A percentile compares a stretch with the other conserved stretches of the same genome.
These are phyloP conservation scores for Microplitis deprimator DNA, from an alignment of 2,888 invertebrate genomes.

Conservation along the genomic window DNA sequence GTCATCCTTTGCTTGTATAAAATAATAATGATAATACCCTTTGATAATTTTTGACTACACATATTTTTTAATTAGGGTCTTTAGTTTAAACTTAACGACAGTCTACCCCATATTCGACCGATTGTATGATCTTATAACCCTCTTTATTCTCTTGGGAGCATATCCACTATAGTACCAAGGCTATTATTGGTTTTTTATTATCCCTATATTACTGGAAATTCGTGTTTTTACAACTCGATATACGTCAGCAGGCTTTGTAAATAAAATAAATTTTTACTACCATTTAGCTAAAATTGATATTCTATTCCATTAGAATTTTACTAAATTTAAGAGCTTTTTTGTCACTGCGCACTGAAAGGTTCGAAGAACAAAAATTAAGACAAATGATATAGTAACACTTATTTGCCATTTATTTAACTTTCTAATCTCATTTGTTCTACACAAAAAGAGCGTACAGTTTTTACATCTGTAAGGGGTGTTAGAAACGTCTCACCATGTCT, in stretches of 20 bases:
- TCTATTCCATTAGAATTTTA: too few relatives aligned
- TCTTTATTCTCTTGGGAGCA: slow-evolving; percentile 15
- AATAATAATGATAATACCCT: not conserved
- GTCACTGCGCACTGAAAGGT: too few relatives aligned
- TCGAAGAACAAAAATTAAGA: slow-evolving; percentile 25
- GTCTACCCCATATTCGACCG: not conserved
- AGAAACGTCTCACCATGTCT: slow-evolving; percentile 30
- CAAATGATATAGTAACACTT: slow-evolving; percentile 30
- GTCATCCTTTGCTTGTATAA: too few relatives aligned
- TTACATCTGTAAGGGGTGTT: slow-evolving; percentile 22
- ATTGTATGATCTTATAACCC: slow-evolving; percentile 22
- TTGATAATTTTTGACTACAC: slow-evolving; percentile 8
- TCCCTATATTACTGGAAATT: not conserved
- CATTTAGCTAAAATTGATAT: too few relatives aligned
- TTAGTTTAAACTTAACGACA: slow-evolving; percentile 3
- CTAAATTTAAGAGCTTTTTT: too few relatives aligned
- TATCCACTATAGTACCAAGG: not conserved
- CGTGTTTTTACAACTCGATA: not conserved
- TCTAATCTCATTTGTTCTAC: slow-evolving; percentile 50
- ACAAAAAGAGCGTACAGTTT: slow-evolving; percentile 41
- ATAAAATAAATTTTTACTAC: too few relatives aligned
- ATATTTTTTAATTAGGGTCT: slow-evolving; percentile 24
- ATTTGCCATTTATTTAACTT: slow-evolving; percentile 46
- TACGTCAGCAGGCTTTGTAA: too few relatives aligned
- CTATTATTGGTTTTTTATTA: slow-evolving; percentile 13